Conservation (phyloP, 2,797 vertebrate species). For the Brachyrhaphis roseni region DNA sequence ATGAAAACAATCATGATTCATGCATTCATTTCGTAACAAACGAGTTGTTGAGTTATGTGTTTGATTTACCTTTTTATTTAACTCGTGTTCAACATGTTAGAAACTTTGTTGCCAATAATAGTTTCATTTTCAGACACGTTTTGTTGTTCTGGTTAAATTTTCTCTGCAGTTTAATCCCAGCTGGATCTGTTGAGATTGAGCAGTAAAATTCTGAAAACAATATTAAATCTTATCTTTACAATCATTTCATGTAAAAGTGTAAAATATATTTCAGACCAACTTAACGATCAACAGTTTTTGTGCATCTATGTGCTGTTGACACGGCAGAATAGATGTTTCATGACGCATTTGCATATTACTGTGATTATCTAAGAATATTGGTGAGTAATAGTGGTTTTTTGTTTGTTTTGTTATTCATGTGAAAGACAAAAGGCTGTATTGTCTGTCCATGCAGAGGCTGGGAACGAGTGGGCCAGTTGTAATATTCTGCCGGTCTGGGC, state of each 20-base stretch:
- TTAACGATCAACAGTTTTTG: neutral
- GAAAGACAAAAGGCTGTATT: neutral
- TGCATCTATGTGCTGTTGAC: slow-evolving; percentile 1
- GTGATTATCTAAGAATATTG: slow-evolving; percentile 1
- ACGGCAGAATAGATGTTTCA: slow-evolving; percentile 1
- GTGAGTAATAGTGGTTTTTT: neutral
- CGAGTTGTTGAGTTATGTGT: neutral
- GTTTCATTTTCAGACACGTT: neutral
- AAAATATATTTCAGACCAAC: neutral
- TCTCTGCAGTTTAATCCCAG: neutral
- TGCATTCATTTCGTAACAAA: too few species aligned
- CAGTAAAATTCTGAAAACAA: neutral
- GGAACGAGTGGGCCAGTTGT: slow-evolving; percentile 3
- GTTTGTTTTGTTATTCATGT: neutral
- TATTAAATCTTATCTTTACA: neutral
- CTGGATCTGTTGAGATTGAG: neutral
- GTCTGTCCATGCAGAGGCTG: slow-evolving; percentile 11
- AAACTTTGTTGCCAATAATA: neutral
- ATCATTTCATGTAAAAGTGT: neutral
- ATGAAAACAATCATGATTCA: too few species aligned
- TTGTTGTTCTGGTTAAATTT: neutral
- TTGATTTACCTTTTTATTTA: neutral
- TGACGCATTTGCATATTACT: slow-evolving; percentile 19
- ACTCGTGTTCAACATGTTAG: neutral
- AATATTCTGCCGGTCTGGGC: slow-evolving; percentile 11